phyloP scores from a whole-genome alignment of 2,113 vertebrate species.

The Caloenas nicobarica region DNA sequence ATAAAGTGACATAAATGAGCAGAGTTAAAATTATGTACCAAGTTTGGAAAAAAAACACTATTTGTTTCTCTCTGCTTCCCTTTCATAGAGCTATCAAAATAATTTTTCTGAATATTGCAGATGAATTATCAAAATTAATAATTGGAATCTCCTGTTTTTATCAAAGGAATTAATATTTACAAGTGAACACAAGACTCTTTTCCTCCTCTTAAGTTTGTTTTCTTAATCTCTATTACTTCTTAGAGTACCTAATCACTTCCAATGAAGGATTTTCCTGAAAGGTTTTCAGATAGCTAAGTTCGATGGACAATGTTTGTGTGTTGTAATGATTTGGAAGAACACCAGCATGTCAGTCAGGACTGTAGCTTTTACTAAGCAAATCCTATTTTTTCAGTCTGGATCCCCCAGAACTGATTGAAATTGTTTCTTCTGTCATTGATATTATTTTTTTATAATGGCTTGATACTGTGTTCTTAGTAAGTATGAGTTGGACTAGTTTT shows the following conservation, averaged over 20 bases:
- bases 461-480: neutral
- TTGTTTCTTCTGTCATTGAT: neutral
- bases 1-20: neutral
- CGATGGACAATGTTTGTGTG: neutral
- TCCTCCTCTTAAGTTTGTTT: neutral
- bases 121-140: neutral
- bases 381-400: neutral
- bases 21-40: neutral
- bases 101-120: neutral
- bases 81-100: neutral
- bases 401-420: neutral
- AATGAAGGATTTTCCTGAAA: neutral
- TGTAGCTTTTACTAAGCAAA: neutral
- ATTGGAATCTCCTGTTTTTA: neutral
- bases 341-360: neutral
- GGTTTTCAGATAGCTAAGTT: neutral
- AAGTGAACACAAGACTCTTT: neutral
- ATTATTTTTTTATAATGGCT: neutral
- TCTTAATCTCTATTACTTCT: neutral
- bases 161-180: neutral
- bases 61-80: neutral
- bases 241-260: neutral
- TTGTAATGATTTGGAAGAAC: neutral
- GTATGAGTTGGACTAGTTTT: neutral
- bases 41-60: neutral